Base-by-base conservation (phyloP, 2,888 invertebrate genomes). In the Agrochola lota region DNA sequence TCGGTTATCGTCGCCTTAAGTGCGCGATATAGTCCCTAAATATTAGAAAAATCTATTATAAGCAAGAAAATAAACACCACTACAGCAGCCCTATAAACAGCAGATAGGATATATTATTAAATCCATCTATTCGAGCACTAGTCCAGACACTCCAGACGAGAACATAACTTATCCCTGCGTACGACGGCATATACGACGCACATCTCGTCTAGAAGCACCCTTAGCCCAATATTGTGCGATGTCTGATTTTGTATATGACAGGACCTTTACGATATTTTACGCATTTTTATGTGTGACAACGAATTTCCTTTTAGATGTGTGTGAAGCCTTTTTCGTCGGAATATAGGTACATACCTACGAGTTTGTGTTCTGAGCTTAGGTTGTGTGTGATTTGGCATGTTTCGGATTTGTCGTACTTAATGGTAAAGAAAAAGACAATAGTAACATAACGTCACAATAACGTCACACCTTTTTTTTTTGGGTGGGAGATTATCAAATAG, bases 241-340 rank as follows among this genome's bases (percentile, higher is more conserved):
- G 70, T 64, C 76, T 74, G 85, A 59, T 40, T 30, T 72, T 78
- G 86, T 85, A 74, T 72, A 74, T 74, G 86, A 83, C 78, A 78
- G 62, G 57, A 43, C 46, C 40, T 59, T 69, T n/a, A 71, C 72
- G 30, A 85, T 85, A 83, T 74, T 72, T 85, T 69, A 71, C 52
- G n/a, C 49, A 63, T 81, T 82, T 85, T 84, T 82, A 84, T 85
- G 60, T 40, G 62, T 70, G 60, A 70, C 81, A 71, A 68, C 68
- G 26, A 71, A 77, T 82, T 71, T 77, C 43, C 64, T 85, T 71
- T 63, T 30, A 12, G 26, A 15, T 49, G 46, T 49, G 26, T 23
- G 23, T 57, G 57, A 43, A 7, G n/a, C 2, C 20, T 40, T 63
- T 72, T 69, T 79, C 8, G 52, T 40, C 9, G 9, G 43, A 46